These are phyloP conservation scores for Saturnia japonica DNA, from an alignment of 2,888 invertebrate genomes.

Conservation along the genomic window DNA sequence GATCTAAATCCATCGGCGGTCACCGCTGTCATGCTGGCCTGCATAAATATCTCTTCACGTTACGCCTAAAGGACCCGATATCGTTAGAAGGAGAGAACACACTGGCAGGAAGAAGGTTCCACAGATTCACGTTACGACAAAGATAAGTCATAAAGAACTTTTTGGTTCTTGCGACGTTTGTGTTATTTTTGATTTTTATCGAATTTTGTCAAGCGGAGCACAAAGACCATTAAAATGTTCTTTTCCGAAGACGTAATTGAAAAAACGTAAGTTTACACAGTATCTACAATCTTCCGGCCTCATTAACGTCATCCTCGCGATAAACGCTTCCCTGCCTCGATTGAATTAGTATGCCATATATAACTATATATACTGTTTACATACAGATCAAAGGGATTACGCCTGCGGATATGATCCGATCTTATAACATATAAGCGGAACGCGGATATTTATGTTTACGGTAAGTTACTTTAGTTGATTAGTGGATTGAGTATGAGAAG, in stretches of 20 bases:
- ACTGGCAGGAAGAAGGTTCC: too few relatives aligned
- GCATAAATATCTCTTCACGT: too few relatives aligned
- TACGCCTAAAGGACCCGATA: too few relatives aligned
- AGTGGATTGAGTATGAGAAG: background rate
- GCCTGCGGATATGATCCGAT: background rate
- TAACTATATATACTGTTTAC: background rate
- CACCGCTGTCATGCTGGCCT: too few relatives aligned
- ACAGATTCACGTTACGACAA: too few relatives aligned
- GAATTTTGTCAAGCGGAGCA: too few relatives aligned
- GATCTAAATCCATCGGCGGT: too few relatives aligned
- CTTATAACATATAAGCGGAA: background rate
- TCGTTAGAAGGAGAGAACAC: too few relatives aligned
- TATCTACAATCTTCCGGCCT: background rate
- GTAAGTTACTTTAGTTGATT: background rate
- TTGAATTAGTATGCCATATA: background rate
- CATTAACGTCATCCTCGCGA: background rate
- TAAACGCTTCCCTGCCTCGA: background rate
- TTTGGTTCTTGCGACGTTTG: too few relatives aligned
- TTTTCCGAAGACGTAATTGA: background rate
- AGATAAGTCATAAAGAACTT: too few relatives aligned
- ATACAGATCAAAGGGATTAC: background rate
- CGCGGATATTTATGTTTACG: background rate
- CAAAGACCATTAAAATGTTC: background rate
- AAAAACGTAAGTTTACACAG: background rate
- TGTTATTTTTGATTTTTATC: too few relatives aligned